Base-by-base conservation (phyloP, 2,113 vertebrate genomes). In the Cepphus grylle region DNA sequence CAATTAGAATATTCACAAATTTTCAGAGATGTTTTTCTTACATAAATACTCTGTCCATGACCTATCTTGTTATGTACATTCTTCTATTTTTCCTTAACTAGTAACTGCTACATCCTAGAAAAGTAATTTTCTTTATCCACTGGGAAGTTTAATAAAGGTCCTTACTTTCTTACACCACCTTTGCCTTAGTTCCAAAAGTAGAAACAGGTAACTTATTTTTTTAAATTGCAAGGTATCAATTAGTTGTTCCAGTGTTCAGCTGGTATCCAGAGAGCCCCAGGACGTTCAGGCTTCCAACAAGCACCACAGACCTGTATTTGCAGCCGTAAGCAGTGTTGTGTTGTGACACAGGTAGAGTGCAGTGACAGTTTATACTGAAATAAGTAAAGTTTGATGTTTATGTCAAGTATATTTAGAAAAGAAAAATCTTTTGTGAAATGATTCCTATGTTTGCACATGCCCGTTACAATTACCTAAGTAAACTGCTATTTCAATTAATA, bases 391-490 rank as follows among this genome's bases (percentile, higher is more conserved):
- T 69, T 49, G 12, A 27, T 4, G 1, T 59, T 94, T 84, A 67
- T 0, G 0, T 87, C 55, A 81, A 94, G n/a, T 49, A 40, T 32
- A 84, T 42, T 79, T 69, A 77, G 49, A 73, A 95, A 89, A 89
- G 27, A 91, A 85, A 84, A 87, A 72, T 36, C 70, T 89, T 89
- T 85, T 82, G 92, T 73, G 61, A 94, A 96, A 58, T 56, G 81
- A 85, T 88, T 91, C 61, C 14, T 72, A 8, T 72, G 32, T 93
- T 97, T 96, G 74, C 81, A 82, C 8, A 59, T 9, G 36, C 7
- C 55, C 13, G 2, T 42, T 90, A 87, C 81, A 93, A 96, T 91
- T 91, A 85, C 58, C 25, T 85, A 81, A 87, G 90, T 85, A 94
- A 96, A 97, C 11, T 2, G 25, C 36, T 49, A 53, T 91, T 95